phyloP scores from a whole-genome alignment of 2,113 vertebrate species.

The Alexandromys fortis region DNA sequence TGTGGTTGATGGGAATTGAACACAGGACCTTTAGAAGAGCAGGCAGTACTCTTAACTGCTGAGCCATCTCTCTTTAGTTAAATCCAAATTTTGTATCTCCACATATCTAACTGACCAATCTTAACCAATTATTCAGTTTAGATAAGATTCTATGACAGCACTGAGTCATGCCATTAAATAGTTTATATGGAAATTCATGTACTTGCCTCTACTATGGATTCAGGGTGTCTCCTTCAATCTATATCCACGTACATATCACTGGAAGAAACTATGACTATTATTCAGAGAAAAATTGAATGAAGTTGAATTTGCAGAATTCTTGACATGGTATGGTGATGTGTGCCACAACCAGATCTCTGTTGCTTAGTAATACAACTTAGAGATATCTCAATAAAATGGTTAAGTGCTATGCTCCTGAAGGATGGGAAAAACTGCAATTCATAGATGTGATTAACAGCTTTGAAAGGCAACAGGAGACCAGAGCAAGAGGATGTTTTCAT shows the following conservation, averaged over 20 bases:
- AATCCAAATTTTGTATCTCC: background rate
- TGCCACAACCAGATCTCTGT: background rate
- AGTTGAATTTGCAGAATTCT: background rate
- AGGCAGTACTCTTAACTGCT: too few species aligned
- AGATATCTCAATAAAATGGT: background rate
- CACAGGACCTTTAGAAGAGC: too few species aligned
- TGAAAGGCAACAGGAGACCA: background rate
- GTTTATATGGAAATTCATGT: background rate
- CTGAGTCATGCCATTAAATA: background rate
- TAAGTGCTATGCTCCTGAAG: background rate
- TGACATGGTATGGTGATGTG: background rate
- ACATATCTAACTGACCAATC: background rate
- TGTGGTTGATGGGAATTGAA: too few species aligned
- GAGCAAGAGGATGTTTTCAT: background rate
- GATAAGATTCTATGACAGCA: background rate
- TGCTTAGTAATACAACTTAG: background rate
- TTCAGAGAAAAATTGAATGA: background rate
- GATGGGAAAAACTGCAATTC: background rate
- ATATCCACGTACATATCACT: background rate
- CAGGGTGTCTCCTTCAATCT: background rate
- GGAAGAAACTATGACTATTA: background rate
- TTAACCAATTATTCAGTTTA: background rate
- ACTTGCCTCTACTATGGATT: background rate
- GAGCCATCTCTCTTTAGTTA: background rate
- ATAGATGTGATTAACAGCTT: background rate